These are phyloP conservation scores for Acronicta alni DNA, from an alignment of 2,888 invertebrate species.

Conservation along the genomic window DNA sequence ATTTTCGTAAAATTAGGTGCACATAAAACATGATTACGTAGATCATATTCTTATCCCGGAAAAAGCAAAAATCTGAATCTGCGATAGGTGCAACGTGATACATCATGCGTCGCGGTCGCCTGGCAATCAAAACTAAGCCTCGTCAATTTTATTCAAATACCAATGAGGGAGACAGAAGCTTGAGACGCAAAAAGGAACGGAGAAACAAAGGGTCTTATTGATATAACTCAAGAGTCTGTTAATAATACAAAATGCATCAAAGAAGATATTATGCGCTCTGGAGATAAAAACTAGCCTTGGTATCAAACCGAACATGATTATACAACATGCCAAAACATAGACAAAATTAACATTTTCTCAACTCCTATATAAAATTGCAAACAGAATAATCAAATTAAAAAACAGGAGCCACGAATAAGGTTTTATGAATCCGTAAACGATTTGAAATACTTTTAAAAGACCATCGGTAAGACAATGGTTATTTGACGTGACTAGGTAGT, in stretches of 20 bases:
- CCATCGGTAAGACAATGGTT: conserved; percentile 12
- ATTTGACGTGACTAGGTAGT: conserved; percentile 15
- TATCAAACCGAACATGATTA: conserved; percentile 48
- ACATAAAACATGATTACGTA: no score
- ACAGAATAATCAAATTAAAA: conserved; percentile 6
- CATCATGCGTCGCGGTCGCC: no score
- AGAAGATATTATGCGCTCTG: conserved; percentile 54
- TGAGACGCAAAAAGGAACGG: conserved; percentile 41
- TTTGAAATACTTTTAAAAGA: conserved; percentile 16
- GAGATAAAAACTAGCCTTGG: conserved; percentile 58
- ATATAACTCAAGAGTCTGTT: conserved; percentile 40
- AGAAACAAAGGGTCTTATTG: conserved; percentile 57
- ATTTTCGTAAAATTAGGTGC: no score
- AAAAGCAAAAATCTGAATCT: not conserved
- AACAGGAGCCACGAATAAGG: not conserved
- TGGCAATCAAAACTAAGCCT: conserved; percentile 4
- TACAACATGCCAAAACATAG: conserved; percentile 40
- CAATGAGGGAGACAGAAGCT: conserved; percentile 17
- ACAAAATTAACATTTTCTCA: conserved; percentile 11
- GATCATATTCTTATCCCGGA: no score
- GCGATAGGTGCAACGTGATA: no score
- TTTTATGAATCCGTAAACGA: conserved; percentile 5
- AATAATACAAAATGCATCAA: conserved; percentile 56
- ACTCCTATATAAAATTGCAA: conserved; percentile 9
- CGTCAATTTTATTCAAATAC: conserved; percentile 8